A percentile compares a stretch with the other conserved stretches of the same genome.
These are phyloP conservation scores for Aculops lycopersici DNA, from an alignment of 1,140 invertebrate genomes.

Conservation along the genomic window DNA sequence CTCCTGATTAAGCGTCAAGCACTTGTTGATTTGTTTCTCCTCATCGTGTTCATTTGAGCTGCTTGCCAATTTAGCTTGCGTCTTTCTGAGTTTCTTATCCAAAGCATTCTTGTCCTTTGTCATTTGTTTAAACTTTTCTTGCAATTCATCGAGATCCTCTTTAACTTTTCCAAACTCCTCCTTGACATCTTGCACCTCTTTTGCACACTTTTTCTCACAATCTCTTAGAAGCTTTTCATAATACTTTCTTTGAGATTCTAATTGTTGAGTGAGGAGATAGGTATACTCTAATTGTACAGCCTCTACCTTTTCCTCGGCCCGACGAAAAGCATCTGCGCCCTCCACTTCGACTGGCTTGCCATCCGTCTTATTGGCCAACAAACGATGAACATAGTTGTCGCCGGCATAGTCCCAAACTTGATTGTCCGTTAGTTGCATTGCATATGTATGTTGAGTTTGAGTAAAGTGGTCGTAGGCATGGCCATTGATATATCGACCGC, in stretches of 20 bases:
- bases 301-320: constrained; percentile 12
- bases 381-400: constrained; percentile 85
- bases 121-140: constrained; percentile 6
- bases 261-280: constrained; percentile 74
- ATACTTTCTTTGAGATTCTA: constrained; percentile 67
- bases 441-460: constrained; percentile 79
- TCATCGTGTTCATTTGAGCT: constrained; percentile 8
- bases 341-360: constrained; percentile 62
- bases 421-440: constrained; percentile 59
- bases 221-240: constrained; percentile 49
- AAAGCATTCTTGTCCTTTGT: constrained; percentile 10
- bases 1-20: constrained; percentile 37
- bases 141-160: constrained; percentile 10
- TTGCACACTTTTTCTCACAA: constrained; percentile 19
- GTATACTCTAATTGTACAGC: constrained; percentile 34
- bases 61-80: constrained; percentile 8
- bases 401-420: constrained; percentile 96
- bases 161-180: constrained; percentile 10
- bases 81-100: constrained; percentile 11
- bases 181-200: constrained; percentile 11
- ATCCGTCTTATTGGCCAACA: constrained; percentile 82
- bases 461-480: constrained; percentile 56
- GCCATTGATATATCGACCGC: constrained; percentile 42
- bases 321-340: constrained; percentile 5
- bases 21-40: constrained; percentile 20